Evolutionary conservation across 2,113 vertebrate genomes (phyloP), one percentile per base, ranked within the genome.

Genomic region (Oryzias melastigma): DNA sequence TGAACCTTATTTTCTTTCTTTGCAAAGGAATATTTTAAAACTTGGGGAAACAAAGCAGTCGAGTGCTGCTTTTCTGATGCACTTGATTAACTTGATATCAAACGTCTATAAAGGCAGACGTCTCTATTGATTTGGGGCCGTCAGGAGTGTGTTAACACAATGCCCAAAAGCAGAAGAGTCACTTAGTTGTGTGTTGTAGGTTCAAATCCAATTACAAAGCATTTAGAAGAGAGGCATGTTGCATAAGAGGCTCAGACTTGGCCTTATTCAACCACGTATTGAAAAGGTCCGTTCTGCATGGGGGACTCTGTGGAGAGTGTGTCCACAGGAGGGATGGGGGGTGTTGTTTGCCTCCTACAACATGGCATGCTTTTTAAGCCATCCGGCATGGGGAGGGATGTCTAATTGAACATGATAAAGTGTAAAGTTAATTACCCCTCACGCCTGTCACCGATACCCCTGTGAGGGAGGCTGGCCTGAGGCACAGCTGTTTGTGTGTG

Each of bases 391-490:
- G 73, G 85, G 85, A 84, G 94, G 92, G 92, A 93, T 85, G 89
- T 92, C 93, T 99, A 99, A 99, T 98, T 98, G 97, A 98, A 99
- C 96, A 99, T 98, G 96, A 99, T 99, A 98, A 98, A 99, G 96
- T 98, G 95, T 96, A 95, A 96, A 97, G 95, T 98, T 98, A 98
- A 99, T 98, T 98, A 98, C 96, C 94, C 93, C 94, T 95, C 95
- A 95, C 92, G 94, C 95, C 96, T 99, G 95, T 96, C 96, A 95
- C 91, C 93, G 94, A 94, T 94, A 93, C 93, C 93, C 94, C 93
- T 92, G 84, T 92, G 92, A 94, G 84, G 74, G 68, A 57, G 52
- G 48, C 92, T 88, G 74, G 92, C 93, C 94, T 93, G 89, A 78
- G 85, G 94, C 95, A 92, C 96, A 99, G 96, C 97, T 98, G 97